Base-by-base conservation (phyloP, 2,888 invertebrate species). In the Hipparchia semele region DNA sequence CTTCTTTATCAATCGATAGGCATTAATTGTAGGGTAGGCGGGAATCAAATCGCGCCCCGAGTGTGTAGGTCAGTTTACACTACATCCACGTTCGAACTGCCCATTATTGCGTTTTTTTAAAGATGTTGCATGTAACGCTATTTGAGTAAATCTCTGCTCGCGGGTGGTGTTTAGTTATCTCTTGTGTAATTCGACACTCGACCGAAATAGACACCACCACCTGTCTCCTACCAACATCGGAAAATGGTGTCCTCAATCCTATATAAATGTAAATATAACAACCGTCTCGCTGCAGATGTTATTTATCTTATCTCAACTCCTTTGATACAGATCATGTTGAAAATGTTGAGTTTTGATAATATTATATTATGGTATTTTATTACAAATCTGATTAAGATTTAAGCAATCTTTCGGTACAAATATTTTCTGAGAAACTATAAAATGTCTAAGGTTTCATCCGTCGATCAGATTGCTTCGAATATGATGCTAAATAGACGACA, bases 121-220 rank as follows among this genome's bases (percentile, higher is more conserved):
- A 46, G 60, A 46, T 12, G 13, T 49, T 51, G 64, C 64, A 64
- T 49, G 23, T 23, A 23, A 64, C 49, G 46, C 49, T 62, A 49
- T 7, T 49, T 13, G 10, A 23, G 49, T 64, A 64, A 64, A 13
- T 13, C 23, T 13, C 4, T 10, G 64, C 49, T 64, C 13, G 66
- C 66, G 33, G 39, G 33, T 51, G 39, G 66, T 66, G n/a, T 66
- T 66, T 66, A 66, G 54, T 59, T 60, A 60, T 68, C 6, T 69
- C 45, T 61, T 45, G 53, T 33, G 72, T 72, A 79, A 80, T 78
- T 72, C 75, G 75, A 76, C 74, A 78, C 76, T 75, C 70, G 73
- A 83, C 84, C 83, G 83, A 86, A 87, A 87, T 88, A 87, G 84
- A 78, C 78, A 76, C 79, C 78, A 77, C 78, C 84, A 86, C 82